Evolutionary conservation across 2,113 vertebrate species (phyloP).

Genomic region (Columbina picui): DNA sequence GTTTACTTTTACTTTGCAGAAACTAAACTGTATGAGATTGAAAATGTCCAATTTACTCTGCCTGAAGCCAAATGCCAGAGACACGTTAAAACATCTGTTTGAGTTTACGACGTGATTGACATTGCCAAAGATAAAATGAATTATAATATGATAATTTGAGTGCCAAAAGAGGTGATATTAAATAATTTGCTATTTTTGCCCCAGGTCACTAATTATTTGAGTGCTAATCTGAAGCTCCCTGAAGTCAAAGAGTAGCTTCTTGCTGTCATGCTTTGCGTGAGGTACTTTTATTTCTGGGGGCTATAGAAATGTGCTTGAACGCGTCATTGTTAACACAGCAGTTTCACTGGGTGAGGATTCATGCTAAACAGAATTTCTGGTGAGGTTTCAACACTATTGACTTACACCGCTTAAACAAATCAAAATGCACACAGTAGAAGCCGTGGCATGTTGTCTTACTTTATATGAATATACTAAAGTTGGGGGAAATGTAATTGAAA

Average conservation of each 20-base stretch:
- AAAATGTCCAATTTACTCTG: constrained; percentile 35
- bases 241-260: constrained; percentile 5
- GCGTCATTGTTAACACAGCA: neutral
- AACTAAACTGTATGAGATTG: constrained; percentile 28
- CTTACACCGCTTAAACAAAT: neutral
- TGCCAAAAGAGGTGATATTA: constrained; percentile 47
- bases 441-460: neutral
- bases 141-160: constrained; percentile 59
- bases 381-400: neutral
- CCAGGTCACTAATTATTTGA: neutral
- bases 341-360: neutral
- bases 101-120: constrained; percentile 13
- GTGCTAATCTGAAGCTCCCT: neutral
- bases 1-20: constrained; percentile 54
- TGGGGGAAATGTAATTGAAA: neutral
- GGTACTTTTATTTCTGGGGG: neutral
- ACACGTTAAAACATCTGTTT: constrained; percentile 64
- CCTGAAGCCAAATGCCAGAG: constrained; percentile 39
- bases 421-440: neutral
- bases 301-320: neutral
- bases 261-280: constrained; percentile 2
- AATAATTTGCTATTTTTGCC: constrained; percentile 23
- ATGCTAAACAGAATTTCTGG: neutral
- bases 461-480: neutral
- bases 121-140: constrained; percentile 57